Percentiles rank a stretch among this genome's conserved stretches.
These are phyloP conservation scores for Hesperophylax magnus DNA, from an alignment of 1,140 invertebrate genomes.

Conservation along the genomic window DNA sequence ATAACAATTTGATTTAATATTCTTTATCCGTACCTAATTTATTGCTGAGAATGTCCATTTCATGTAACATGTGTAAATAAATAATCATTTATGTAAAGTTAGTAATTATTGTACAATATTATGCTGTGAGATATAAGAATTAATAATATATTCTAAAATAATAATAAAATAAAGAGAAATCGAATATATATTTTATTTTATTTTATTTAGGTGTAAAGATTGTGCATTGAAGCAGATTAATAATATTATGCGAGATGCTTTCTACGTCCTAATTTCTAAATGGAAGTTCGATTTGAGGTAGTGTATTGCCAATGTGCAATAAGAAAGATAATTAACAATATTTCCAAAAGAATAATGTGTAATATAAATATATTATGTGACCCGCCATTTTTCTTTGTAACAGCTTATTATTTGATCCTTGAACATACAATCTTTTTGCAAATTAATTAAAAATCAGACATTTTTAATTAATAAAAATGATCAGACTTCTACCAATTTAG, in stretches of 20 bases:
- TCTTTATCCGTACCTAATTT: no score
- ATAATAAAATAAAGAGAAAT: not conserved
- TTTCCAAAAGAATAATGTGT: slow-evolving; percentile 1
- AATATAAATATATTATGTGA: no score
- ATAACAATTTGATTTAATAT: no score
- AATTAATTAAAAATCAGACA: no score
- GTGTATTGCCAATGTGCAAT: slow-evolving; percentile 14
- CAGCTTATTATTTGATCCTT: no score
- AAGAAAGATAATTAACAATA: slow-evolving; percentile 17
- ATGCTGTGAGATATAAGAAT: not conserved
- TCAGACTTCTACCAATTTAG: no score
- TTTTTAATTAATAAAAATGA: no score
- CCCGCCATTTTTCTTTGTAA: no score
- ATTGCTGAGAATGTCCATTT: no score
- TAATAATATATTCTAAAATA: not conserved
- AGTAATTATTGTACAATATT: not conserved
- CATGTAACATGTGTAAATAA: not conserved
- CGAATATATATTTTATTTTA: not conserved
- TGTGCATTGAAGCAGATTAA: not conserved
- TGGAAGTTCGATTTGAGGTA: slow-evolving; percentile 39
- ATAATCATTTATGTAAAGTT: slow-evolving; percentile 1
- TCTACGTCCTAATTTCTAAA: slow-evolving; percentile 12
- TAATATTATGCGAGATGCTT: not conserved
- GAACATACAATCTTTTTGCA: no score
- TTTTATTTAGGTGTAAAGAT: not conserved